Evolutionary conservation across 35 echinoderm and acorn worm species (phyloP), one percentile per base, ranked within the genome.

Genomic region (Chiridota heheva): DNA sequence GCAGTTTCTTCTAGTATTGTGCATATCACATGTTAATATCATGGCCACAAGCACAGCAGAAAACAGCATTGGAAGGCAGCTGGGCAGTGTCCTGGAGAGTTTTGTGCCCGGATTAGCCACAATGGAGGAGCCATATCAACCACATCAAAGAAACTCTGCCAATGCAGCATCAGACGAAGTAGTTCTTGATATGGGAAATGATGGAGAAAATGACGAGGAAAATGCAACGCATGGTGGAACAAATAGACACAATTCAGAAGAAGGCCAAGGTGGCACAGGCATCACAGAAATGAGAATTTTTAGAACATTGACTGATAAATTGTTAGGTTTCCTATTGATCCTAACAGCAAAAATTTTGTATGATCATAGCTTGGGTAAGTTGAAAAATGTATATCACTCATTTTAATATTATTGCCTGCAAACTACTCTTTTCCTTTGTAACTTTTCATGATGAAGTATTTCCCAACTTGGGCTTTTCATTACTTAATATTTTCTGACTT

Each of bases 341-440:
- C 44, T 90, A 27, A 41, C 51, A 41, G 25, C 63, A 42, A 90
- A 90, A 42, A 66, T 90, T 40, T 40, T 72, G 22, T 75, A 83
- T 44, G 87, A 90, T 56, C 87, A 90, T 40, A 67, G 87, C 32
- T 40, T 90, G 33, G 87, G 87, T 90, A 76, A 68, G 79, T 37
- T 72, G 30, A 13, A 72, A 15, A 45, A 40, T 12, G 10, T 72
- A 17, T 72, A 0, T 43, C 27, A 33, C n/a, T 30, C 55, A 18
- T 17, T 48, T 22, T 30, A 18, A 15, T 12, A 17, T 55, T 1
- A 49, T 13, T 5, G 40, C 7, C 7, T 26, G 32, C 5, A 10
- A 17, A 35, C 13, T 42, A 25, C 25, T 7, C 26, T 78, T 31
- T 77, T 31, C 1, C 10, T 53, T 77, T 7, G 48, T 30, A 29